phyloP scores from a whole-genome alignment of 2,888 invertebrate genomes.

The Hylaea fasciaria region DNA sequence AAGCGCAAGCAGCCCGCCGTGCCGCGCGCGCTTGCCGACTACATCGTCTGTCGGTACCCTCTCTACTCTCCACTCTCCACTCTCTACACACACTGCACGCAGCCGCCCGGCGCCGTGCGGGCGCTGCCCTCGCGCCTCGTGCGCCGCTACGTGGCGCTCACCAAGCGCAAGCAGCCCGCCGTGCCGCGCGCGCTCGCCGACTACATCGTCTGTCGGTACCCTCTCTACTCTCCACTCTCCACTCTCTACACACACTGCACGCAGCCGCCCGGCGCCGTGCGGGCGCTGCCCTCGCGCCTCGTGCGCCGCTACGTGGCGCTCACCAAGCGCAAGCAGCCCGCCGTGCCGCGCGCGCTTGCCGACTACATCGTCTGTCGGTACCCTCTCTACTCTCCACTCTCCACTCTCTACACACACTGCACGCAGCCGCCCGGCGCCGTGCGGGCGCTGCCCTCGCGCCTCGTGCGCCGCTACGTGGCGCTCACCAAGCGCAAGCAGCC shows the following conservation, averaged over 20 bases:
- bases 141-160: constrained; percentile 95
- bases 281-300: constrained; percentile 95
- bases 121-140: constrained; percentile 96
- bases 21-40: constrained; percentile 78
- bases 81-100: constrained; percentile 86
- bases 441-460: constrained; percentile 93
- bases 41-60: constrained; percentile 46
- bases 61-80: too few relatives aligned
- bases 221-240: background rate
- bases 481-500: constrained; percentile 96
- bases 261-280: constrained; percentile 92
- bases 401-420: too few relatives aligned
- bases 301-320: constrained; percentile 97
- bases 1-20: constrained; percentile 95
- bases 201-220: constrained; percentile 49
- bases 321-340: constrained; percentile 95
- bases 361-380: constrained; percentile 52
- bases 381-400: background rate
- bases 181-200: constrained; percentile 86
- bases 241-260: constrained; percentile 84
- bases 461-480: constrained; percentile 96
- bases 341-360: constrained; percentile 86
- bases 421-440: constrained; percentile 91
- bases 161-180: constrained; percentile 94
- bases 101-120: constrained; percentile 91